Evolutionary conservation across 2,888 invertebrate species (phyloP).

Genomic region (Dasypogon diadema): DNA sequence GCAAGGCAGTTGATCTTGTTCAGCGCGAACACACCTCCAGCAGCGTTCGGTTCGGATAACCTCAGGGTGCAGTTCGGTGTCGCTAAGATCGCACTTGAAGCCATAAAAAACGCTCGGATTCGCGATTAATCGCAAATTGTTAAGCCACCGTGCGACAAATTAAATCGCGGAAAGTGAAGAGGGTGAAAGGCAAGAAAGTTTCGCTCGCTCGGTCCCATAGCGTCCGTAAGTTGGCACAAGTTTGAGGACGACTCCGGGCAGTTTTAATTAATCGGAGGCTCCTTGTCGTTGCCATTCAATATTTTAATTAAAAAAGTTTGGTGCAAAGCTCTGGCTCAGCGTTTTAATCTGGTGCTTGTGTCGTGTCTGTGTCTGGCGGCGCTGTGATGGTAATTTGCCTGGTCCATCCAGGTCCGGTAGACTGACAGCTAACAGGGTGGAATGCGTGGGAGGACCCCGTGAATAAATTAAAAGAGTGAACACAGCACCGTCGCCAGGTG

Average conservation of each 20-base stretch:
- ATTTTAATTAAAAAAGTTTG: conserved; percentile 54
- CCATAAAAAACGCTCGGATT: not conserved
- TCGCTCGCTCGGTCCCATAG: not conserved
- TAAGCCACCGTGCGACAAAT: not conserved
- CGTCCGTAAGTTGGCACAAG: not conserved
- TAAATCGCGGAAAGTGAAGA: not conserved
- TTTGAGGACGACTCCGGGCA: conserved; percentile 12
- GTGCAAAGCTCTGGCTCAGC: conserved; percentile 1
- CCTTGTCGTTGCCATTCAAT: conserved; percentile 37
- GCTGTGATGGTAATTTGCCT: not conserved
- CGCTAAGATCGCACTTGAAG: too few relatives aligned
- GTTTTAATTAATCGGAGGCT: conserved; percentile 52
- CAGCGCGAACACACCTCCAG: not conserved
- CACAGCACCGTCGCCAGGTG: not conserved
- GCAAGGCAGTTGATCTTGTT: not conserved
- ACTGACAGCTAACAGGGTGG: not conserved
- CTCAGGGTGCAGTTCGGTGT: not conserved
- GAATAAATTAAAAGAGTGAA: not conserved
- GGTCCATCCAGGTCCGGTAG: not conserved
- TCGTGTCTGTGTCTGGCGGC: not conserved
- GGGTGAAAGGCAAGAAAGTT: not conserved
- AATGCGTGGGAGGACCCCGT: not conserved
- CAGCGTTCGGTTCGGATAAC: conserved; percentile 5
- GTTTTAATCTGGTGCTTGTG: conserved; percentile 3
- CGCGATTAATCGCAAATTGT: not conserved